These are phyloP conservation scores for Tetragonula carbonaria DNA, from an alignment of 2,888 invertebrate species.

Conservation along the genomic window DNA sequence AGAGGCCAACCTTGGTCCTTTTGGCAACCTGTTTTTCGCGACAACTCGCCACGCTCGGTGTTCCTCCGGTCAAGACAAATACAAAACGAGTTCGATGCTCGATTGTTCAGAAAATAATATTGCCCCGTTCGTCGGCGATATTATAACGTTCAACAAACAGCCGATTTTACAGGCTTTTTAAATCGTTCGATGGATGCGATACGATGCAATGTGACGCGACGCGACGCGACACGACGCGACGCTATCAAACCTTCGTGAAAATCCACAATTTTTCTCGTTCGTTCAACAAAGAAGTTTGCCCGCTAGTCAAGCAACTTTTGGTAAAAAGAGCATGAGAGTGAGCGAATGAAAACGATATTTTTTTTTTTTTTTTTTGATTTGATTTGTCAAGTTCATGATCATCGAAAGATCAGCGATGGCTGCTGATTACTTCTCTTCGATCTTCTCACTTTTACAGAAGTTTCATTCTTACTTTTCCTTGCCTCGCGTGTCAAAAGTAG, in stretches of 20 bases:
- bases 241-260: background rate
- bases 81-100: background rate
- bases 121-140: background rate
- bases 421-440: background rate
- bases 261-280: background rate
- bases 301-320: background rate
- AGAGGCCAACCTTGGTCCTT: background rate
- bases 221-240: background rate
- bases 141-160: background rate
- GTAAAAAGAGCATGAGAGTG: constrained; percentile 3
- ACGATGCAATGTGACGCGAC: no score
- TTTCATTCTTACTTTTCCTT: no score
- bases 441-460: background rate
- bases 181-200: background rate
- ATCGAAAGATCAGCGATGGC: constrained; percentile 58
- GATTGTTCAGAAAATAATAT: constrained; percentile 14
- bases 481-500: background rate
- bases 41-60: background rate
- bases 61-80: background rate
- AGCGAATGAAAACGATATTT: constrained; percentile 51
- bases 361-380: constrained; percentile 36
- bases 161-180: background rate
- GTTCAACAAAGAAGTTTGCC: background rate
- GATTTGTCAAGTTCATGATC: constrained; percentile 75
- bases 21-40: background rate